Evolutionary conservation across 2,113 vertebrate species (phyloP), one percentile per base, ranked within the genome.

Genomic region (Machaerirhynchus nigripectus): DNA sequence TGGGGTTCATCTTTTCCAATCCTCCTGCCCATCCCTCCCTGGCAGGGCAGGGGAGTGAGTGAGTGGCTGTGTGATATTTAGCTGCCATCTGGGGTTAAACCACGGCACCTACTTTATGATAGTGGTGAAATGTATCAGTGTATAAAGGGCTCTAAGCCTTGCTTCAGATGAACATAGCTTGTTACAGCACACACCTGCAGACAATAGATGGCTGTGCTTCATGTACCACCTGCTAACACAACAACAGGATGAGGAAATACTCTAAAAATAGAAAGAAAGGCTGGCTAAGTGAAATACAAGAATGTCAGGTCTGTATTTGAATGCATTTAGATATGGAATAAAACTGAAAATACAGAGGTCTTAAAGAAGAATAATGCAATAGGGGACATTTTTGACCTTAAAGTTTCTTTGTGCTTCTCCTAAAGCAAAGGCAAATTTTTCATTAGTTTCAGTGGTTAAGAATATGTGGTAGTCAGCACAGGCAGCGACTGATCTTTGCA

Each of bases 161-260:
- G 40, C 57, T 64, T 46, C 33, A 3, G 33, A 9, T 18, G 40
- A 56, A 4, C 87, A 3, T 27, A 47, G 27, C 44, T 77, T 77
- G 33, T 85, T 70, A 31, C 61, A 83, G 44, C n/a, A 26, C 88
- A 64, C 96, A 95, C 84, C 85, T 97, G 89, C 85, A 96, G 50
- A 88, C 82, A 97, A 91, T 93, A 71, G 88, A 84, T 53, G 56
- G 86, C 84, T 90, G 52, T 96, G 63, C 78, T 89, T 73, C 63
- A 49, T 56, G 14, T 61, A 55, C 53, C 87, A 89, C 95, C 87
- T 96, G 85, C 67, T 82, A 61, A 69, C 39, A 76, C 90, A 90
- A 93, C 87, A 96, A 96, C 88, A 94, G 88, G 90, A 93, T 93
- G 65, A 94, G 96, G 92, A 96, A 95, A 79, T 61, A 68, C 30